Evolutionary conservation across 2,888 invertebrate genomes (phyloP), one percentile per base, ranked within the genome.

Genomic region (Pammene aurita): DNA sequence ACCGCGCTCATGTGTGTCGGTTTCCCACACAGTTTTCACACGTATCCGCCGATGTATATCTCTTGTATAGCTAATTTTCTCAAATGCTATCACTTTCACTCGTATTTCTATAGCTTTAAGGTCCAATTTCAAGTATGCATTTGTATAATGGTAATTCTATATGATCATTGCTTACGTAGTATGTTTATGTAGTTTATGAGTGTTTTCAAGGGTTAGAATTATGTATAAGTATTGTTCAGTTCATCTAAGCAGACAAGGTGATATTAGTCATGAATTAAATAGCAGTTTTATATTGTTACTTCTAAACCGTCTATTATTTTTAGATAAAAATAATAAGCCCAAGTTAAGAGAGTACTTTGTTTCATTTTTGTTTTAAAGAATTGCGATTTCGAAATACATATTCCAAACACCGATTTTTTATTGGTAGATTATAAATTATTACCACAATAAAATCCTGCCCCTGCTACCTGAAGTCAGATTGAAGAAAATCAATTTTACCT

Each of bases 11-110:
- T 69, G 69, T 60, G 54, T 52, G 34, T 54, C 58, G 26, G 54
- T 54, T 69, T 69, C 69, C 64, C 69, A 69, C 69, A 69, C 42
- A n/a, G 56, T 58, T 64, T 69, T 69, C 69, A 65, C 69, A 69
- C 69, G 69, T 69, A 34, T 65, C 69, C 48, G 41, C 16, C 60
- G 69, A 69, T 69, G 52, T 7, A 7, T 69, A 69, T 69, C 69
- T 69, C 65, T 55, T 69, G 58, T 65, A 65, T 69, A 54, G 54
- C 52, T 41, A 52, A 48, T 48, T 68, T 64, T 54, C 34, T 0
- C 11, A 52, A 54, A 54, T 54, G 34, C 34, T 0, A 13, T 34
- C n/a, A 26, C 34, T n/a, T n/a, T 54, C n/a, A 34, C 13, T n/a
- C n/a, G 5, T 34, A 54, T 34, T 7, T 0, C n/a, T 13, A 26